Evolutionary conservation across 37 sponge, comb jelly and placozoan species (phyloP).

Genomic region (Eunapius fragilis): DNA sequence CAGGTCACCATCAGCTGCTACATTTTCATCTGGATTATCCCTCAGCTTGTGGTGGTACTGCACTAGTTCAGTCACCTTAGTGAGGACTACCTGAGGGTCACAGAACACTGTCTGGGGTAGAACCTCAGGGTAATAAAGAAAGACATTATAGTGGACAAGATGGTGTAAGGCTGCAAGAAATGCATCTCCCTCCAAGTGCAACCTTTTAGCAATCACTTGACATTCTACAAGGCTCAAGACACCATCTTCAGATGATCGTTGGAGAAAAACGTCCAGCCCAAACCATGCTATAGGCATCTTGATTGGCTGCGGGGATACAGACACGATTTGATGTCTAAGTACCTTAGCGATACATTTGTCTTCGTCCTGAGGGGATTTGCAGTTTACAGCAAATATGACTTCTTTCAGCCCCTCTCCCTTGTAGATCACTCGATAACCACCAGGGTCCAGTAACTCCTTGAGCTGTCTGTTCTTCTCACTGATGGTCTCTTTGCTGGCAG

Average conservation of each 20-base stretch:
- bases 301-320: neutral
- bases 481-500: neutral
- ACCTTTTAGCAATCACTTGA: neutral
- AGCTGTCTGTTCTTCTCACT: neutral
- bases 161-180: neutral
- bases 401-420: neutral
- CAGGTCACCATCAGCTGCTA: neutral
- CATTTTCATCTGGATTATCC: neutral
- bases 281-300: constrained; percentile 18
- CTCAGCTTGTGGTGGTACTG: neutral
- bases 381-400: neutral
- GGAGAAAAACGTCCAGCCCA: neutral
- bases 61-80: constrained; percentile 21
- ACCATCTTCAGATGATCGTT: neutral
- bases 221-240: constrained; percentile 11
- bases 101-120: constrained; percentile 14
- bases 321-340: neutral
- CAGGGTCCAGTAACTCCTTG: neutral
- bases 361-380: neutral
- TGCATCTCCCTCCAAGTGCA: neutral
- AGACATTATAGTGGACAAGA: neutral
- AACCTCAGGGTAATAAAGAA: neutral
- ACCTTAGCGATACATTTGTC: neutral
- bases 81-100: constrained; percentile 1
- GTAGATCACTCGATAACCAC: neutral